These are phyloP conservation scores for Uropsilus gracilis DNA, from an alignment of 2,113 vertebrate genomes.

Conservation along the genomic window DNA sequence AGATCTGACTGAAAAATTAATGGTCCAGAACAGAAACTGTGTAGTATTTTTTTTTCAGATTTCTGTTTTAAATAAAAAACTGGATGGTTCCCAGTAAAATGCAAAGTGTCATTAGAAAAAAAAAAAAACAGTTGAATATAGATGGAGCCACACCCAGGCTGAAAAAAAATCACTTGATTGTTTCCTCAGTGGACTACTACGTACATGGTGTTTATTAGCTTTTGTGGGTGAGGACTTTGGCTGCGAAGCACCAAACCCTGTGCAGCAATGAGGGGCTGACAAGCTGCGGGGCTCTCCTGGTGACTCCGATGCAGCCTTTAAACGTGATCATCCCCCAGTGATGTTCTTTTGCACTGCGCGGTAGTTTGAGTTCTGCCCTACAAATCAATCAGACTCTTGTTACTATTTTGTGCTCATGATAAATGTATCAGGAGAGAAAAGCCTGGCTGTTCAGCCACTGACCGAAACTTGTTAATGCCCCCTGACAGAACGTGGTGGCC, in stretches of 20 bases:
- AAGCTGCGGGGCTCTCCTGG: conserved; percentile 76
- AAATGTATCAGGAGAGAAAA: conserved; percentile 79
- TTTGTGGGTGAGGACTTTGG: conserved; percentile 81
- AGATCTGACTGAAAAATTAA: conserved; percentile 91
- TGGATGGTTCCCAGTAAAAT: conserved; percentile 86
- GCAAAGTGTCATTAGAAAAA: conserved; percentile 77
- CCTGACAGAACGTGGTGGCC: conserved; percentile 78
- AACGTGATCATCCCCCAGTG: conserved; percentile 79
- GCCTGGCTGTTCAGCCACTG: conserved; percentile 61
- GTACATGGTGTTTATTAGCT: conserved; percentile 78
- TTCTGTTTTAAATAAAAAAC: conserved; percentile 91
- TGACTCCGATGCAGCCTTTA: conserved; percentile 78
- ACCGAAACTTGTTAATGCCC: conserved; percentile 83
- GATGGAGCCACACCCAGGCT: conserved; percentile 68
- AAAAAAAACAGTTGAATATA: conserved; percentile 72
- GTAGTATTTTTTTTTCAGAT: conserved; percentile 79
- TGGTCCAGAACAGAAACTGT: conserved; percentile 87
- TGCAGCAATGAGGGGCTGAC: conserved; percentile 65
- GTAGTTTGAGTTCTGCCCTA: conserved; percentile 77
- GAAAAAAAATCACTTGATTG: conserved; percentile 82
- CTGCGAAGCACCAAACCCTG: conserved; percentile 54
- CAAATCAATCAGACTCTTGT: conserved; percentile 76
- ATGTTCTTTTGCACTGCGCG: conserved; percentile 69
- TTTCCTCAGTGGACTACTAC: conserved; percentile 75
- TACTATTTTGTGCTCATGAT: conserved; percentile 82